Conservation (phyloP, 2,888 invertebrate genomes). For the Agrenia bidenticulata region DNA sequence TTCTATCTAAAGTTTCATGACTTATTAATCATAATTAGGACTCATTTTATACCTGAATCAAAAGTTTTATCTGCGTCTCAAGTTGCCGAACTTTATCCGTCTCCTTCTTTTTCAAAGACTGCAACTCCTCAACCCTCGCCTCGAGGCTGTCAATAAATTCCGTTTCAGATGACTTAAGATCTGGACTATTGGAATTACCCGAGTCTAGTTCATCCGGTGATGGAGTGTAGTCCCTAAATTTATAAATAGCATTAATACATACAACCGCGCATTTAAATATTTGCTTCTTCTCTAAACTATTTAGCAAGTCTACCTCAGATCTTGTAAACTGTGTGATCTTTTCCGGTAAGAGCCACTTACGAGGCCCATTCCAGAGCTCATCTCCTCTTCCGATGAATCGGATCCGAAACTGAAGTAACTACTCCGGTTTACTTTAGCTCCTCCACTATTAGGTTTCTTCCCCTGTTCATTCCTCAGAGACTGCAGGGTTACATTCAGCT, state of each 20-base stretch:
- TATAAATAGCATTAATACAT: not conserved
- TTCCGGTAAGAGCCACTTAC: constrained; percentile 30
- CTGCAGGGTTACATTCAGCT: constrained; percentile 76
- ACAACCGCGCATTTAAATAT: too few relatives aligned
- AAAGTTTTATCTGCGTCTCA: constrained; percentile 47
- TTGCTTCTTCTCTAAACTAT: too few relatives aligned
- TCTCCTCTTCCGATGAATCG: constrained; percentile 51
- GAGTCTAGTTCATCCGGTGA: constrained; percentile 50
- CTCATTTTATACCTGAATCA: constrained; percentile 41
- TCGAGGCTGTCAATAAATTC: constrained; percentile 51
- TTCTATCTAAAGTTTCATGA: not conserved
- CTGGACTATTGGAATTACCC: constrained; percentile 51
- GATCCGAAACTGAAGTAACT: constrained; percentile 46
- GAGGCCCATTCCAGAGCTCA: constrained; percentile 37
- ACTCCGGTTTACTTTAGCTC: constrained; percentile 44
- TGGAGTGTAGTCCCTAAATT: constrained; percentile 47
- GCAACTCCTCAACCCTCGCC: constrained; percentile 47
- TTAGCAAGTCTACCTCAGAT: constrained; percentile 46
- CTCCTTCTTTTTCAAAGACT: constrained; percentile 45
- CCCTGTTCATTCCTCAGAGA: constrained; percentile 42
- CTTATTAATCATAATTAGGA: too few relatives aligned
- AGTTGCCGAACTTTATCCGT: constrained; percentile 46
- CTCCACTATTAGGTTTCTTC: constrained; percentile 37
- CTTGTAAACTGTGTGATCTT: constrained; percentile 51
- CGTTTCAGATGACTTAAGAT: constrained; percentile 48